Evolutionary conservation across 2,888 invertebrate genomes (phyloP), one percentile per base, ranked within the genome.

Genomic region (Calliphora vomitoria): DNA sequence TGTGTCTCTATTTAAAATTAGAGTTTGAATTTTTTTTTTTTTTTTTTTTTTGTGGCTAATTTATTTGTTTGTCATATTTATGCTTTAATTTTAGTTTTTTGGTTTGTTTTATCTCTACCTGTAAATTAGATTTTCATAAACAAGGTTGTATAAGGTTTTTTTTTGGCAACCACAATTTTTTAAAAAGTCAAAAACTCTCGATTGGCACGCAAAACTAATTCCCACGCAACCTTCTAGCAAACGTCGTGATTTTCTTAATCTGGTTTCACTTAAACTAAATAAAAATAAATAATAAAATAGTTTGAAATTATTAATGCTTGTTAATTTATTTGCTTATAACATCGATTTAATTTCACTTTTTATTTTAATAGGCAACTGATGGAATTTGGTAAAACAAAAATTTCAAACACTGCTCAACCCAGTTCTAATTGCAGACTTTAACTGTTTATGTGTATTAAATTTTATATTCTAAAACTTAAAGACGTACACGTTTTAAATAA

Each of bases 241-340:
- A 71, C 68, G 47, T 84, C 84, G 87, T 87, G 87, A 81, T 76
- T 84, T 83, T 87, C 50, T 72, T 81, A 83, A 76, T 83, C 83
- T 76, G 80, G 58, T 86, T 86, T 75, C 58, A 18, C 50, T 68
- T 44, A 68, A 74, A 68, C 31, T 6, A 20, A 31, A 53, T 20
- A 38, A 44, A 72, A 68, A 13, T 60, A 15, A 38, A 75, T 15
- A 83, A 68, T 47, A 58, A 35, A 72, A 68, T 18, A 55, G 35
- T 55, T 83, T 64, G 44, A 66, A 44, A 78, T 79, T 79, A 75
- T 82, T 53, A 68, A 78, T 82, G 62, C 68, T 79, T 76, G 55
- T 81, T 76, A 81, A 81, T 81, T 76, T 85, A 72, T 85, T 64
- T 64, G 69, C 62, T 80, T 44, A 62, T 62, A 60, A 55, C 64